A percentile compares a stretch with the other conserved stretches of the same genome.
Conservation (phyloP, 2,888 invertebrate species). For the Thecophora atra region DNA sequence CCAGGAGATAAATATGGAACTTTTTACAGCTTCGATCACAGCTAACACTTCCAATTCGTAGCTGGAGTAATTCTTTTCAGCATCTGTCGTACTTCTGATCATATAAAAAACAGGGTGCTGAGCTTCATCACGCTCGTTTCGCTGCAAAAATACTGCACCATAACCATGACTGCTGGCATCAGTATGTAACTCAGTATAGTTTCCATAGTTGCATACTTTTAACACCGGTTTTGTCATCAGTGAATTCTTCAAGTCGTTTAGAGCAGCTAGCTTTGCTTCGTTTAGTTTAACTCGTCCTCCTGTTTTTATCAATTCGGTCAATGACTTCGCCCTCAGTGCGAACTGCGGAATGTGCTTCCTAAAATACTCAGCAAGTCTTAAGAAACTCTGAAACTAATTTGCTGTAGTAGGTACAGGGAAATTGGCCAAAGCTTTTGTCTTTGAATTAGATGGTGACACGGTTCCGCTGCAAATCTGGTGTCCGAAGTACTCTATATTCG, state of each 20-base stretch:
- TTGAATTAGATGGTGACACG: constrained; percentile 65
- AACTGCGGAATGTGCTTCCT: constrained; percentile 12
- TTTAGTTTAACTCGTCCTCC: constrained; percentile 1
- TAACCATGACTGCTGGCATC: constrained; percentile 37
- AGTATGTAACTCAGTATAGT: no score
- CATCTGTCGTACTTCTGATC: constrained; percentile 38
- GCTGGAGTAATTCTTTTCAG: constrained; percentile 41
- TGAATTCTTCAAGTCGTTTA: not conserved
- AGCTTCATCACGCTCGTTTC: constrained; percentile 29
- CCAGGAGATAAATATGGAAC: constrained; percentile 49
- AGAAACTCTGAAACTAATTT: constrained; percentile 5
- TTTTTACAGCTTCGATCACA: constrained; percentile 37
- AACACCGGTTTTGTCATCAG: not conserved
- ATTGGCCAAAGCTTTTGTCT: constrained; percentile 1
- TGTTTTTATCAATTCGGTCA: not conserved
- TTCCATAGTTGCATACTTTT: not conserved
- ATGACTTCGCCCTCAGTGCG: not conserved
- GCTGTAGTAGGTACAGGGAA: not conserved
- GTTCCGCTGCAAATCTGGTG: constrained; percentile 16
- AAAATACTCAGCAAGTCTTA: constrained; percentile 14
- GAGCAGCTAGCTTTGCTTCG: not conserved
- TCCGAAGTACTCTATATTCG: constrained; percentile 29
- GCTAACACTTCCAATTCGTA: constrained; percentile 48
- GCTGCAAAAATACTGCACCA: constrained; percentile 40
- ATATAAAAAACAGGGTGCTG: constrained; percentile 43